Evolutionary conservation across 2,888 invertebrate genomes (phyloP), one percentile per base, ranked within the genome.

Genomic region (Elysia crispata): DNA sequence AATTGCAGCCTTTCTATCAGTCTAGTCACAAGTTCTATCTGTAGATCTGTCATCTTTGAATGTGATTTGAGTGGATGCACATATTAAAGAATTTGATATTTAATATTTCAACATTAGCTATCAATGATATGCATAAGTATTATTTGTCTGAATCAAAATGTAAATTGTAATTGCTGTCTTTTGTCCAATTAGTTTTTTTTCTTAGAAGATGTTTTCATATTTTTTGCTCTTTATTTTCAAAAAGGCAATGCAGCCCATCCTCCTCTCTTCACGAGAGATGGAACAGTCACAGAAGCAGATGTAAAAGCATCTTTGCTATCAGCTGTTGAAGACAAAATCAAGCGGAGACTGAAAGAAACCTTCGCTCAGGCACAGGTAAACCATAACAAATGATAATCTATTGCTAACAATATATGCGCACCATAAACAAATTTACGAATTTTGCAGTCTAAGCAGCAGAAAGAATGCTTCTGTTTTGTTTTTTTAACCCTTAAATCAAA

Each of bases 291-390:
- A 72, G 97, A 98, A 88, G 97, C 98, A 90, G 98, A 98, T 91
- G 97, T 99, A 83, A 95, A 96, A 90, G 97, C 96, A 33, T 99
- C 98, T 0, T 93, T 99, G 30, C 93, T 98, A 25, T 97, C 98
- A 79, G 99, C 98, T 31, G 96, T 99, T 0, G 97, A 98, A 92
- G 98, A 99, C 91, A 98, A 98, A 92, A 92, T 99, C 85, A 94
- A 96, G 87, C 93, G 97, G 83, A 94, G 96, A 84, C 94, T 99
- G 86, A 95, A 95, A 87, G 98, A 99, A 89, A 96, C 96, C 88
- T 96, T 96, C 83, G 96, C 96, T 87, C 97, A 97, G 91, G 95
- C 96, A 83, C 96, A 97, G 92, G 92, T 93, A 80, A 78, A 76
- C 73, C n/a, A n/a, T n/a, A n/a, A n/a, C n/a, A n/a, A n/a, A n/a